Conservation (phyloP, 2,113 vertebrate species). For the Zosterops japonicus region DNA sequence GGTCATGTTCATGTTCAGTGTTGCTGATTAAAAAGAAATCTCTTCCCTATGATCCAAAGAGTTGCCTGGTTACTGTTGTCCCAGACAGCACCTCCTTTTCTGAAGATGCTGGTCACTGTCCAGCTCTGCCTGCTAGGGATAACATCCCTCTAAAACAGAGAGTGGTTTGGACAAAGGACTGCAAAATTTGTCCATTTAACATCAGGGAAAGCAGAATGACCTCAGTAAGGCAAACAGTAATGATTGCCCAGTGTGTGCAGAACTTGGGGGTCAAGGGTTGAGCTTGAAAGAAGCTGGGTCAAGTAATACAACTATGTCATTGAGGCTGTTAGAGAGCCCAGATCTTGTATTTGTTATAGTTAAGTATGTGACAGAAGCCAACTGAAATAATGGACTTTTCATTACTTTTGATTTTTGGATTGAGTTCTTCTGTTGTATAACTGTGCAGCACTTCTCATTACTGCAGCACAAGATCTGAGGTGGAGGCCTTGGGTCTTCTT, state of each 20-base stretch:
- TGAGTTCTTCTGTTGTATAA: background rate
- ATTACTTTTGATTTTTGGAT: constrained; percentile 40
- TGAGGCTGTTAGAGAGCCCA: background rate
- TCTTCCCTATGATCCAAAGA: background rate
- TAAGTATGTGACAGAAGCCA: constrained; percentile 6
- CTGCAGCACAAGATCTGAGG: background rate
- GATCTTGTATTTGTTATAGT: background rate
- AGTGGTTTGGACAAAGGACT: background rate
- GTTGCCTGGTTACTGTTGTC: background rate
- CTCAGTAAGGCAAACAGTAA: background rate
- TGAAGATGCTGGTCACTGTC: background rate
- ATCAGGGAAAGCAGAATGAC: constrained; percentile 18
- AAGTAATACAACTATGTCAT: background rate
- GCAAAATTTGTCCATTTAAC: constrained; percentile 30
- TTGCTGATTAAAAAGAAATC: constrained; percentile 11
- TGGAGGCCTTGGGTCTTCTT: background rate
- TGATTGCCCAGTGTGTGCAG: constrained; percentile 23
- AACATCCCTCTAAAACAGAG: background rate
- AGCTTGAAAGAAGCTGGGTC: constrained; percentile 26
- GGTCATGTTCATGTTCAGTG: background rate
- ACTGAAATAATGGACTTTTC: constrained; percentile 27
- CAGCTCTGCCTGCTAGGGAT: background rate
- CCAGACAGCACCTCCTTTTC: background rate
- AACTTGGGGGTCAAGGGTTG: background rate
- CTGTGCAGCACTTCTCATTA: constrained; percentile 1